Percentiles rank a stretch among this genome's conserved stretches.
phyloP scores from a whole-genome alignment of 2,113 vertebrate species.

The Salminus brasiliensis region DNA sequence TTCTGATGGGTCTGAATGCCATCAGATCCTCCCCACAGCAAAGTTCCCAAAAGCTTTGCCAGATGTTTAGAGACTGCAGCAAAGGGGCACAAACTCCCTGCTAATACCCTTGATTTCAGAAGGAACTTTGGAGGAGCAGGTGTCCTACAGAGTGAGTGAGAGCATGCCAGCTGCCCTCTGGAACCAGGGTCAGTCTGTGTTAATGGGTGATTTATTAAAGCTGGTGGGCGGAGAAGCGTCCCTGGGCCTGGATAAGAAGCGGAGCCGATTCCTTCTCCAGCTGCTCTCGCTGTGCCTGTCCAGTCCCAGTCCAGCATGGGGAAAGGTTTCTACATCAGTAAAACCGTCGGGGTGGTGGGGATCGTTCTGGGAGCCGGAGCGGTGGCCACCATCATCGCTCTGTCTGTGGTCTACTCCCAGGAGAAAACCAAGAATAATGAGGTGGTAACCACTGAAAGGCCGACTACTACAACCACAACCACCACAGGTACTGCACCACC shows the following conservation, averaged over 20 bases:
- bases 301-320: constrained; percentile 76
- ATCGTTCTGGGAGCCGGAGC: constrained; percentile 76
- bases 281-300: constrained; percentile 13
- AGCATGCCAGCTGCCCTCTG: constrained; percentile 13
- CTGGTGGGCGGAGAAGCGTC: constrained; percentile 58
- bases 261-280: background rate
- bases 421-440: constrained; percentile 78
- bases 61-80: too few relatives aligned
- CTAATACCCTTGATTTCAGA: too few relatives aligned
- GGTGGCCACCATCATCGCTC: constrained; percentile 83
- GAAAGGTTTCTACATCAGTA: constrained; percentile 89
- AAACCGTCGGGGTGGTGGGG: constrained; percentile 71
- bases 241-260: constrained; percentile 55
- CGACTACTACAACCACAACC: constrained; percentile 9
- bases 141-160: background rate
- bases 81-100: too few relatives aligned
- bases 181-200: constrained; percentile 40
- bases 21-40: too few relatives aligned
- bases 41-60: too few relatives aligned
- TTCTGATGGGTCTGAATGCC: too few relatives aligned
- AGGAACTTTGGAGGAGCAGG: too few relatives aligned
- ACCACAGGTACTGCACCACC: background rate
- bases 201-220: constrained; percentile 69
- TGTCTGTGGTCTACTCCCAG: constrained; percentile 86
- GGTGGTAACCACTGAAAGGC: constrained; percentile 46